A percentile compares a stretch with the other conserved stretches of the same genome.
phyloP scores from a whole-genome alignment of 2,797 vertebrate genomes.

The Chiloscyllium punctatum region DNA sequence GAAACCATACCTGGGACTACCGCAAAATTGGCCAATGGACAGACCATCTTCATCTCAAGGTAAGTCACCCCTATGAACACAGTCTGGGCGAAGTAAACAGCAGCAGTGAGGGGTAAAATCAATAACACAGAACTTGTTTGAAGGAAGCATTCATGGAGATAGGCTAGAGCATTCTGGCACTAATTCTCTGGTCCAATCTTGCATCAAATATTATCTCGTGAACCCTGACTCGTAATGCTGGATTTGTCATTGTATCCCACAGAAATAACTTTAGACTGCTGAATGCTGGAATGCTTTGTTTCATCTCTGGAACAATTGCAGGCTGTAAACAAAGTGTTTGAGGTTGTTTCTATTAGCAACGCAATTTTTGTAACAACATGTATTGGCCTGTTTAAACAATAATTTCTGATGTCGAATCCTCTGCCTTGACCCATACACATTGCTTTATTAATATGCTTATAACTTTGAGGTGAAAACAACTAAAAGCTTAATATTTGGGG shows the following conservation, averaged over 20 bases:
- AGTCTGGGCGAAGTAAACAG: neutral
- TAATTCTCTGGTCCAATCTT: neutral
- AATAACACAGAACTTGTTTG: neutral
- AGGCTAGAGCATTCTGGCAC: neutral
- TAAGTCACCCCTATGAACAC: conserved; percentile 55
- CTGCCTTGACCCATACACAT: neutral
- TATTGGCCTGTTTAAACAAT: neutral
- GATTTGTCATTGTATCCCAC: neutral
- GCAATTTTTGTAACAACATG: neutral
- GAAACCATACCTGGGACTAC: conserved; percentile 76
- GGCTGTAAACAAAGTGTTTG: no score
- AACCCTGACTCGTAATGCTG: neutral
- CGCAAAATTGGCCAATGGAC: conserved; percentile 88
- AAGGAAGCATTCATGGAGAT: neutral
- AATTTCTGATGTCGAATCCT: neutral
- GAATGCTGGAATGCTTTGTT: neutral
- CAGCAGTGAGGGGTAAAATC: neutral
- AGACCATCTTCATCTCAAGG: conserved; percentile 85
- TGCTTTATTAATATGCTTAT: neutral
- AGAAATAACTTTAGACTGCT: neutral
- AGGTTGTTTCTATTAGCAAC: neutral
- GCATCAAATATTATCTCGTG: neutral
- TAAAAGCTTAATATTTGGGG: neutral
- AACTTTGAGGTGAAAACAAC: neutral
- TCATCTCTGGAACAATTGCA: neutral